phyloP scores from a whole-genome alignment of 2,113 vertebrate genomes.

The Centropus unirufus region DNA sequence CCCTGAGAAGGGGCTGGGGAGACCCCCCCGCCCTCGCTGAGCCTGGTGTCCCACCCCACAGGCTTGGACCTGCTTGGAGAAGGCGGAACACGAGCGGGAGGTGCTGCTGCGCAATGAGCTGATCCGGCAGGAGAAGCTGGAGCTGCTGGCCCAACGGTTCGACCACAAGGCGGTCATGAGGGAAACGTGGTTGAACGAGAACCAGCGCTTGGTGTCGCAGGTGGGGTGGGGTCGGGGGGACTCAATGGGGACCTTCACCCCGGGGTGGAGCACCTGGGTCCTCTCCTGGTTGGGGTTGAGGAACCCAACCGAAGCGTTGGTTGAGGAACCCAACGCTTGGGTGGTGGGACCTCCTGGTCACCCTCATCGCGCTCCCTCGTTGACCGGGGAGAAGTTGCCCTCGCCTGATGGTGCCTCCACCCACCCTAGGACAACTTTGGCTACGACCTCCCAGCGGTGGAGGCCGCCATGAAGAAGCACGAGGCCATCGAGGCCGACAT shows the following conservation, averaged over 20 bases:
- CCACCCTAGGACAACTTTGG: slow-evolving; percentile 90
- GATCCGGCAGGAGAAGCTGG: slow-evolving; percentile 88
- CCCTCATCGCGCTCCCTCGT: neutral
- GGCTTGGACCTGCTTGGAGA: slow-evolving; percentile 93
- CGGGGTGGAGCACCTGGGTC: neutral
- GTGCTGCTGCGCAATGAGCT: slow-evolving; percentile 88
- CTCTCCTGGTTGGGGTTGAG: neutral
- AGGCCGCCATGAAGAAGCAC: slow-evolving; percentile 97
- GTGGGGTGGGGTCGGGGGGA: slow-evolving; percentile 41
- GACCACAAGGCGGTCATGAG: slow-evolving; percentile 96
- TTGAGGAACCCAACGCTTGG: neutral
- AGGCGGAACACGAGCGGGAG: slow-evolving; percentile 93
- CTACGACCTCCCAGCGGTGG: slow-evolving; percentile 92
- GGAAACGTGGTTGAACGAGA: slow-evolving; percentile 95
- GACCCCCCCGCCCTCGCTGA: fast-evolving
- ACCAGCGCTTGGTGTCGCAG: slow-evolving; percentile 95
- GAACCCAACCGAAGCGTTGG: no score
- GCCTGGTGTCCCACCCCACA: neutral
- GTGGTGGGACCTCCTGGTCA: neutral
- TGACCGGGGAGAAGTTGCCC: fast-evolving
- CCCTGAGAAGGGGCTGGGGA: fast-evolving
- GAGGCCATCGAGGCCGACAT: slow-evolving; percentile 97
- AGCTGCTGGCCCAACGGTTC: slow-evolving; percentile 91
- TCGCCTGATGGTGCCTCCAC: fast-evolving
- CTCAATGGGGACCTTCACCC: fast-evolving